These are phyloP conservation scores for Erannis defoliaria DNA, from an alignment of 2,888 invertebrate genomes.

Conservation along the genomic window DNA sequence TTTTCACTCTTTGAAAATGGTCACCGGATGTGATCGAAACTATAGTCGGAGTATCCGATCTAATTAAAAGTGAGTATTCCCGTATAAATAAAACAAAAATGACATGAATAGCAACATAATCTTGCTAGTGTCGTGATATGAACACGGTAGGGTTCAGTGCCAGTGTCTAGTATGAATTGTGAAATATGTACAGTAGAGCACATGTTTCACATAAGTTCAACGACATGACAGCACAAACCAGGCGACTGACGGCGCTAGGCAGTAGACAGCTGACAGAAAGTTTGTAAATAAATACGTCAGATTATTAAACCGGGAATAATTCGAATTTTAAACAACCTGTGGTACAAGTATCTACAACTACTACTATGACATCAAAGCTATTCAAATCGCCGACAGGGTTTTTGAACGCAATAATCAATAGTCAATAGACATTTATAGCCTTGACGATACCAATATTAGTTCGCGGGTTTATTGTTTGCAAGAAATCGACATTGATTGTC, in stretches of 20 bases:
- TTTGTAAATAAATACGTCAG: conserved; percentile 15
- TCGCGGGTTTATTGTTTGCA: neutral
- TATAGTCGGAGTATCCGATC: too few species aligned
- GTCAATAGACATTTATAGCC: neutral
- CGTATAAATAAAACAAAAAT: too few species aligned
- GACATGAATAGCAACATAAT: too few species aligned
- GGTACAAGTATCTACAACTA: neutral
- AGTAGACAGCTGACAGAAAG: conserved; percentile 18
- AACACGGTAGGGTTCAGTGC: too few species aligned
- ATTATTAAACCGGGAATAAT: neutral
- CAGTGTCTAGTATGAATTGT: neutral
- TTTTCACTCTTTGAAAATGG: too few species aligned
- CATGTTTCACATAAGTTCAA: conserved; percentile 18
- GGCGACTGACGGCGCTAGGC: conserved; percentile 3
- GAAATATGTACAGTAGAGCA: conserved; percentile 1
- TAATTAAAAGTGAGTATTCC: too few species aligned
- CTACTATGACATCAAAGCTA: too few species aligned
- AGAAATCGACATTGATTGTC: neutral
- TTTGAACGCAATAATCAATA: conserved; percentile 6
- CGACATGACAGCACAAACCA: conserved; percentile 14
- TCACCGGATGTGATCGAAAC: too few species aligned
- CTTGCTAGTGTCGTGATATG: too few species aligned
- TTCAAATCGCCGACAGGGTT: neutral
- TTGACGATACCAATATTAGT: neutral
- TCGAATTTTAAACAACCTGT: neutral